Evolutionary conservation across 2,113 vertebrate species (phyloP), one percentile per base, ranked within the genome.

Genomic region (Amblyornis subalaris): DNA sequence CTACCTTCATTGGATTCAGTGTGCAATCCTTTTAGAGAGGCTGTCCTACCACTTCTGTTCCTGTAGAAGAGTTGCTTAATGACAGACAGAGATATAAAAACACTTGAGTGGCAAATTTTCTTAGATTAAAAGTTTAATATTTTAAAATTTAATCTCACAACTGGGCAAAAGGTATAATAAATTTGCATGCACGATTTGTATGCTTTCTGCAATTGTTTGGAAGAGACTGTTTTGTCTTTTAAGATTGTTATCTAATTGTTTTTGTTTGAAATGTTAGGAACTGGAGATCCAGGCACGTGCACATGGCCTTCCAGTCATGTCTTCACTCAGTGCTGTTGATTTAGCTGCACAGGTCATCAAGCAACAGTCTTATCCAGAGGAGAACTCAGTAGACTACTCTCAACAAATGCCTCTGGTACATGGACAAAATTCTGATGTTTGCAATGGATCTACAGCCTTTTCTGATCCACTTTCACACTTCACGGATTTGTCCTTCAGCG

Each of bases 391-490:
- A 21, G 98, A 99, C 76, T 99, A 98, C 96, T 95, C 98, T 84
- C 98, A 98, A 85, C 98, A 98, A 92, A 94, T 98, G 87, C 90
- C 94, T 29, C 78, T 96, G 45, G 67, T 55, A 71, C 97, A 96
- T 53, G 96, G 93, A 97, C 97, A 95, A 96, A 97, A 86, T 95
- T 93, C 95, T 55, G 98, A 98, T 33, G 89, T 96, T 75, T 97
- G 96, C 0, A 97, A 99, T 47, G 96, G 97, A 90, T 98, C 98
- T 50, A 97, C 98, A 67, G 97, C 98, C 24, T 99, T 99, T 98
- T 99, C 99, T 7, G 99, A 99, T 94, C 99, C 99, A 18, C 98
- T 99, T 89, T 99, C 99, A 40, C 99, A 99, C 95, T 99, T 99
- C 97, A 99, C 99, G 2, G 99, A 99, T 98, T 98, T 99, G 97